Evolutionary conservation across 2,113 vertebrate genomes (phyloP).

Genomic region (Oxyura jamaicensis): DNA sequence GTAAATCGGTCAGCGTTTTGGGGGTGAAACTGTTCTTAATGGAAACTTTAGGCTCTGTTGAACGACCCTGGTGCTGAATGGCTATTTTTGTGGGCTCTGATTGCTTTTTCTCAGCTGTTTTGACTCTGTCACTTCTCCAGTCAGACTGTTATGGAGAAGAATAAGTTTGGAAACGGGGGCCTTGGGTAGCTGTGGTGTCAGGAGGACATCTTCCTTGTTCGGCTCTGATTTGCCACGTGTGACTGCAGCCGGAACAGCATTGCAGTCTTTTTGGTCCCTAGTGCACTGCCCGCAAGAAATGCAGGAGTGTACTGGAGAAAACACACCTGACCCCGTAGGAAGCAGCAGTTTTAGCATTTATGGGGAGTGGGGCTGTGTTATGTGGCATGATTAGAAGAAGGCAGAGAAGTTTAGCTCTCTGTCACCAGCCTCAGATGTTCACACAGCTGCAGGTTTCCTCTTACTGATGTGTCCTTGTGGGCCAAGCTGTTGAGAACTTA

Average conservation of each 20-base stretch:
- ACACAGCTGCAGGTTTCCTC: not conserved
- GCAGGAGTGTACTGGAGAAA: not conserved
- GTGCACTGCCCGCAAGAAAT: not conserved
- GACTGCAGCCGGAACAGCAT: not conserved
- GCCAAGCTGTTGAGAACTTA: not conserved
- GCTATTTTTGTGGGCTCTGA: not conserved
- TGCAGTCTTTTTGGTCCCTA: not conserved
- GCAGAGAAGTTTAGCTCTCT: not conserved
- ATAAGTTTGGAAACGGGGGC: not conserved
- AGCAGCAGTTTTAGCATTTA: not conserved
- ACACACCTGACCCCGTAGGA: not conserved
- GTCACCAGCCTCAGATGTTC: not conserved
- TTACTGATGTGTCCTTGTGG: not conserved
- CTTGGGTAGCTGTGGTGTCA: not conserved
- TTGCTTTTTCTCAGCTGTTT: not conserved
- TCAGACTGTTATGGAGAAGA: not conserved
- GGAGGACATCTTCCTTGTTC: not conserved
- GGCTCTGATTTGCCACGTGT: not conserved
- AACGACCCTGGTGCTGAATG: not conserved
- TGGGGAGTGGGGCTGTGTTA: not conserved
- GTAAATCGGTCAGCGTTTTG: not conserved
- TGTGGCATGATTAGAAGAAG: not conserved
- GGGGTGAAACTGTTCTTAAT: not conserved
- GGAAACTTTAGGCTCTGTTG: conserved; percentile 15
- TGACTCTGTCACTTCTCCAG: not conserved